Conservation (phyloP, 1,140 invertebrate genomes). For the Medauroidea extradentata region DNA sequence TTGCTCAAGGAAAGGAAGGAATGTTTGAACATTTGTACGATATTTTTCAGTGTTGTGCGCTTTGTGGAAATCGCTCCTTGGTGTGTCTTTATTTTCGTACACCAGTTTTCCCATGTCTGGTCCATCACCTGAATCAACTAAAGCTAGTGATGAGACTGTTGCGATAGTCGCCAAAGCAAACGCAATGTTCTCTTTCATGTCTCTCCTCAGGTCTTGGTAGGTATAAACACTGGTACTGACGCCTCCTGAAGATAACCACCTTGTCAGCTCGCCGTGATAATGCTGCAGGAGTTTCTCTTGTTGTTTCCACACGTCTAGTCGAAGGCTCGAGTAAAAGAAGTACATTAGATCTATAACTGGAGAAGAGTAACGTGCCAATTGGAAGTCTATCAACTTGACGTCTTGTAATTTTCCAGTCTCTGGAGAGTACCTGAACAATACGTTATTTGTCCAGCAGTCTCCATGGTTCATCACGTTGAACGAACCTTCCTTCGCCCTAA, state of each 20-base stretch:
- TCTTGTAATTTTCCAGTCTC: constrained; percentile 20
- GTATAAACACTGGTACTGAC: constrained; percentile 42
- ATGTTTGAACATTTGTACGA: too few relatives aligned
- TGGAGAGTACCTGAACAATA: constrained; percentile 43
- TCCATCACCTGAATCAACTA: constrained; percentile 25
- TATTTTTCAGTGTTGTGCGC: too few relatives aligned
- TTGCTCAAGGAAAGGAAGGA: too few relatives aligned
- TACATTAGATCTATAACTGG: constrained; percentile 53
- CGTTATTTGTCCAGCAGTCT: constrained; percentile 53
- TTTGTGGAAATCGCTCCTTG: too few relatives aligned
- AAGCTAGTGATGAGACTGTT: constrained; percentile 29
- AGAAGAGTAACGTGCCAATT: constrained; percentile 42
- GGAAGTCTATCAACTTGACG: constrained; percentile 42
- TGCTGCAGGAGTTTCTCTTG: constrained; percentile 41
- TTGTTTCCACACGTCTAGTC: constrained; percentile 33
- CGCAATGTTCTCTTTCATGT: constrained; percentile 28
- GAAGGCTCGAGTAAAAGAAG: constrained; percentile 51
- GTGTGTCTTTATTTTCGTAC: neutral
- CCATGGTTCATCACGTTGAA: constrained; percentile 45
- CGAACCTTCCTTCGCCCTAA: neutral
- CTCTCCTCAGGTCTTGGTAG: constrained; percentile 34
- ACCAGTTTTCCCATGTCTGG: constrained; percentile 25
- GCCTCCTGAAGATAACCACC: constrained; percentile 37
- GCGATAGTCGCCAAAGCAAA: constrained; percentile 34
- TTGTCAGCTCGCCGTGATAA: constrained; percentile 35